Base-by-base conservation (phyloP, 2,113 vertebrate genomes). In the Gnathonemus echidnorhynchus region DNA sequence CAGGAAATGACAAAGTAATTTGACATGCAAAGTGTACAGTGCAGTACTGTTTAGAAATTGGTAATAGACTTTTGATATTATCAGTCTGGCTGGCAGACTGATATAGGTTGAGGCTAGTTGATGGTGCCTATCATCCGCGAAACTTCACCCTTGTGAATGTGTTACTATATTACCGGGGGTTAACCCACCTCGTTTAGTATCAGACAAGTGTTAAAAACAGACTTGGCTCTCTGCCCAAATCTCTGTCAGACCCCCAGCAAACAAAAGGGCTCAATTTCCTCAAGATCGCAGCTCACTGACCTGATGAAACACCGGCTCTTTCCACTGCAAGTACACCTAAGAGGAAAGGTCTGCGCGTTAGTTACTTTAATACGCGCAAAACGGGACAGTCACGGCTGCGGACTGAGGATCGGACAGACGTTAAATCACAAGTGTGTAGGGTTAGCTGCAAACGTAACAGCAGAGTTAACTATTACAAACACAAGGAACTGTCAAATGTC, bases 251-350 rank as follows among this genome's bases (percentile, higher is more conserved):
- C 8, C 35, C 53, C 89, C 1, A 93, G 91, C 91, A 94, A 94
- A 95, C 91, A 94, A 87, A 90, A 13, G 42, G 46, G 45, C n/a
- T 77, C 13, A 21, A 46, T 17, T n/a, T 84, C 13, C 13, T 39
- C 35, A 19, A 21, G 24, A 48, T 11, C 8, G 5, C 13, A 6
- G 49, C 89, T 56, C 70, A 93, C 92, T 96, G 95, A 99, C 98
- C 97, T 99, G 98, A 94, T 99, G 98, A 93, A 99, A 99, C 66
- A 99, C 94, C 27, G 98, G 98, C 90, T 99, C 97, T 92, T 99
- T 99, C 97, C 97, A 98, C 89, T 96, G 95, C 89, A 99, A 93
- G 94, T 99, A 99, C 89, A 99, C 95, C 98, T 99, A 91, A 9
- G 93, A 53, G 93, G 27, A 89, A 94, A 80, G 5, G 5, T 21